A percentile compares a stretch with the other conserved stretches of the same genome.
These are phyloP conservation scores for Strongylocentrotus purpuratus DNA, from an alignment of 35 echinoderm and acorn worm species.

Conservation along the genomic window DNA sequence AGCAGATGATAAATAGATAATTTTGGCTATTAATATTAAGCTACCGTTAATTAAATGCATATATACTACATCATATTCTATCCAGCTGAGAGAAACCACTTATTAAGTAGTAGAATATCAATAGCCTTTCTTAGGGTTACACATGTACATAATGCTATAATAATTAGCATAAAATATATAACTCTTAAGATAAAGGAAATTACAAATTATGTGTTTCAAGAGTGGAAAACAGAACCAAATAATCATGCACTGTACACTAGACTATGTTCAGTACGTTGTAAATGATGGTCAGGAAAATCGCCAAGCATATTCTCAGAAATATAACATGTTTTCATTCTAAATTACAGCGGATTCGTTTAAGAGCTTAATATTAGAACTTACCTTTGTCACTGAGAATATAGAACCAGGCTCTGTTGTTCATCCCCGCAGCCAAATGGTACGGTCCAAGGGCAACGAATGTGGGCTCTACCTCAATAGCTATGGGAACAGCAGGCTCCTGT, in stretches of 20 bases:
- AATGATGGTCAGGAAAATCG: background rate
- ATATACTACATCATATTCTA: too few relatives aligned
- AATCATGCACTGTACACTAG: background rate
- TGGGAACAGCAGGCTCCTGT: slow-evolving; percentile 88
- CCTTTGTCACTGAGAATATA: slow-evolving; percentile 91
- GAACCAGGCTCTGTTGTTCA: slow-evolving; percentile 99
- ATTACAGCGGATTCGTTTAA: background rate
- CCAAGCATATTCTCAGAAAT: background rate
- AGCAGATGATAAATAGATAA: too few relatives aligned
- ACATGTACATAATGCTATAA: background rate
- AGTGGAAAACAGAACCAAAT: background rate
- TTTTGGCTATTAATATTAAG: too few relatives aligned
- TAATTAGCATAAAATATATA: background rate
- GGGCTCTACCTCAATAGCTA: slow-evolving; percentile 91
- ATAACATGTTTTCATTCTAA: background rate
- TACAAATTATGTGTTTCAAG: background rate
- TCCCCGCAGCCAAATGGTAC: slow-evolving; percentile 84
- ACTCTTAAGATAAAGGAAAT: background rate
- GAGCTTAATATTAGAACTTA: slow-evolving; percentile 43
- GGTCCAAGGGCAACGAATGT: slow-evolving; percentile 92
- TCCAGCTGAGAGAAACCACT: too few relatives aligned
- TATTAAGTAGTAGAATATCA: too few relatives aligned
- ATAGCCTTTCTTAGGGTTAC: background rate
- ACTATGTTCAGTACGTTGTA: background rate
- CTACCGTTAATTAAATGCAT: too few relatives aligned